Percentiles rank a stretch among this genome's conserved stretches.
These are phyloP conservation scores for Etheostoma perlongum DNA, from an alignment of 2,797 vertebrate genomes.

Conservation along the genomic window DNA sequence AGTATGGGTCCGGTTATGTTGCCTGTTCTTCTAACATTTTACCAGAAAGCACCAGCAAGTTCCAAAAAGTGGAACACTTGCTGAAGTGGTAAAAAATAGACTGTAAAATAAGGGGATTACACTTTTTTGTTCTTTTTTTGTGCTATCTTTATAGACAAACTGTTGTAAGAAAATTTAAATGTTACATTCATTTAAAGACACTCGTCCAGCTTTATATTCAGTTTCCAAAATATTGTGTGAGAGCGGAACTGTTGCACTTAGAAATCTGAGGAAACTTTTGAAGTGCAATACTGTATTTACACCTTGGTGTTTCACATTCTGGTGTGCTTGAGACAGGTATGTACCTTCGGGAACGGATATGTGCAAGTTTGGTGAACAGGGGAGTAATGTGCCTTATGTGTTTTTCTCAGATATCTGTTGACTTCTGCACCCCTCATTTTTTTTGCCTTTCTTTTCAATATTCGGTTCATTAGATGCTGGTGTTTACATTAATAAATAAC, in stretches of 20 bases:
- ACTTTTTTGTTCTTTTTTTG: neutral
- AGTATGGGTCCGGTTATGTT: conserved; percentile 14
- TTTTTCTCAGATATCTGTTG: conserved; percentile 51
- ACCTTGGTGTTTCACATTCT: conserved; percentile 12
- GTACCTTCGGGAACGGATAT: conserved; percentile 12
- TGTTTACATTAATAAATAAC: conserved; percentile 74
- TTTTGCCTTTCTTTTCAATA: conserved; percentile 66
- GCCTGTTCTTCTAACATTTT: conserved; percentile 20
- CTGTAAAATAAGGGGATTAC: no score
- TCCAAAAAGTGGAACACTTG: neutral
- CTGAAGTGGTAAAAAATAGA: neutral
- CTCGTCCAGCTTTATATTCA: neutral
- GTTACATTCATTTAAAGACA: neutral
- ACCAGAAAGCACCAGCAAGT: conserved; percentile 32
- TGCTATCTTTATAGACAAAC: conserved; percentile 7
- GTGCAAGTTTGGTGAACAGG: neutral
- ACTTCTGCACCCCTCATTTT: conserved; percentile 15
- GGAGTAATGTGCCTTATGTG: conserved; percentile 67
- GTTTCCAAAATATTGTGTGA: neutral
- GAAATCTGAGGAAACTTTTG: conserved; percentile 43
- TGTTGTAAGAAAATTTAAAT: neutral
- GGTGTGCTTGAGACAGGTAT: conserved; percentile 1
- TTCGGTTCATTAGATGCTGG: conserved; percentile 58
- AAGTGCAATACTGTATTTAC: conserved; percentile 60
- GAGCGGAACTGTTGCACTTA: conserved; percentile 8